Evolutionary conservation across 2,113 vertebrate genomes (phyloP), one percentile per base, ranked within the genome.

Genomic region (Spilogale gracilis): DNA sequence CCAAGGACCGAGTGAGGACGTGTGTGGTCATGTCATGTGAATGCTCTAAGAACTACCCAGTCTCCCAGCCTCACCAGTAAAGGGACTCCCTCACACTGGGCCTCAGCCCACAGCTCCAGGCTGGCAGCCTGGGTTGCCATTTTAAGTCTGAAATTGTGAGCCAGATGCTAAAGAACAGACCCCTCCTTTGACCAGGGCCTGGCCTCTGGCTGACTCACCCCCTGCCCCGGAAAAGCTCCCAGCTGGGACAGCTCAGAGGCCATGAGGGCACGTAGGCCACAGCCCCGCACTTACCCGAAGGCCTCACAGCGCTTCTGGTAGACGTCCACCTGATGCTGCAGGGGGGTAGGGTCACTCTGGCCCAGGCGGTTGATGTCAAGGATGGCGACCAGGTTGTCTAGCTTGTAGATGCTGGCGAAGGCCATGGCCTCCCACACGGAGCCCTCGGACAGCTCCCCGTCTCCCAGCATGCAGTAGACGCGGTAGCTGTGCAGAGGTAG

Each of bases 391-490:
- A 99, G 99, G 98, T 99, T 99, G 98, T 99, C 99, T 89, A 99
- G 99, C 96, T 99, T 99, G 98, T 99, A 99, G 98, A 99, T 98
- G 60, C 99, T 99, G 50, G 99, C 99, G 54, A 99, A 99, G n/a
- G 99, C 99, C 99, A 99, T 99, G 97, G 99, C 99, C 97, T 99
- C 99, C 99, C 99, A 99, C 86, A 99, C 99, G 4, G 99, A 99
- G 45, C 99, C 99, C 98, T 99, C 99, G 0, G 99, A 99, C 95
- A 99, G 97, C 98, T 99, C 99, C 14, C 99, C 99, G 79, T 99
- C 99, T 78, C 99, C 99, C 97, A 99, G 98, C 98, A 99, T 78
- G 97, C 99, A 99, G 97, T 99, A 99, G 82, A 99, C 99, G 5
- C 99, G 99, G 97, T 99, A 99, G 97, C 99, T 99, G 97, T 3